Evolutionary conservation across 1,140 invertebrate genomes (phyloP).

Genomic region (Arion vulgaris): DNA sequence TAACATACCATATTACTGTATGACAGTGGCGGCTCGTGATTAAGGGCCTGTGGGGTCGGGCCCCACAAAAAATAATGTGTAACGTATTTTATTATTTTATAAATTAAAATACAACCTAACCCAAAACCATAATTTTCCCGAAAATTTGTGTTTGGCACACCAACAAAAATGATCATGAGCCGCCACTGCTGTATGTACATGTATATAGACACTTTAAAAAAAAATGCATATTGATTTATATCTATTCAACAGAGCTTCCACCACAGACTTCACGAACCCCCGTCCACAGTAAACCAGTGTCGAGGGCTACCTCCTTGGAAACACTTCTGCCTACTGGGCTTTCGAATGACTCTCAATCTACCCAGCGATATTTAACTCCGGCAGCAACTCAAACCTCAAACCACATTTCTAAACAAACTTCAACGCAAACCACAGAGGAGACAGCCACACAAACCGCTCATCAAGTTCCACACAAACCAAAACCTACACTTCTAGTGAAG

Average conservation of each 20-base stretch:
- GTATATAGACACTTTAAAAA: too few relatives aligned
- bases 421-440: background rate
- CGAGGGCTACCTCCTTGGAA: constrained; percentile 10
- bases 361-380: background rate
- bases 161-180: too few relatives aligned
- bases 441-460: background rate
- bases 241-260: background rate
- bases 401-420: background rate
- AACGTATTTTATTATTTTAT: too few relatives aligned
- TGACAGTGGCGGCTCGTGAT: too few relatives aligned
- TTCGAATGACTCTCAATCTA: background rate
- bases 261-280: background rate
- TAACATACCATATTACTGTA: too few relatives aligned
- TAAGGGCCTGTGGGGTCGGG: too few relatives aligned
- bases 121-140: too few relatives aligned
- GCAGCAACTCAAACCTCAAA: background rate
- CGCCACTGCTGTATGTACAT: too few relatives aligned
- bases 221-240: too few relatives aligned
- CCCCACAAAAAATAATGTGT: too few relatives aligned
- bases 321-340: constrained; percentile 2
- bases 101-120: too few relatives aligned
- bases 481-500: background rate
- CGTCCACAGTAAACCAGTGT: background rate
- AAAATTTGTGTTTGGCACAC: too few relatives aligned
- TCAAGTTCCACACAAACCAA: background rate